Conservation (phyloP, 1,140 invertebrate species). For the Brachionus paranguensis region DNA sequence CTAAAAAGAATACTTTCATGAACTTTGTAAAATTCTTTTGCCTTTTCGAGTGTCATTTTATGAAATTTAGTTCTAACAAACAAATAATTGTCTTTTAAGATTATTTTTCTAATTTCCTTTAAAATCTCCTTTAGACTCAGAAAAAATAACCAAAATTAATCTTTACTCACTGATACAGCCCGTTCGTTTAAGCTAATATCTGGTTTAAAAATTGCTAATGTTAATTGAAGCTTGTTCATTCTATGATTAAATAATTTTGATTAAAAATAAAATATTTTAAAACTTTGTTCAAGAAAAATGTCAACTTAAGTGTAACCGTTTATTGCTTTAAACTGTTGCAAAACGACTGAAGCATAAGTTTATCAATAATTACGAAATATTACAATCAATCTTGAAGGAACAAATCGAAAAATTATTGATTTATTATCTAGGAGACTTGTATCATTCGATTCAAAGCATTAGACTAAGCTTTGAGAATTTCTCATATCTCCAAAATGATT, state of each 20-base stretch:
- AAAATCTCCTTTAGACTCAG: not conserved
- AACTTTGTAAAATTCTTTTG: slow-evolving; percentile 72
- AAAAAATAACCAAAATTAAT: slow-evolving; percentile 11
- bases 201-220: slow-evolving; percentile 51
- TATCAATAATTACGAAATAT: not conserved
- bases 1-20: slow-evolving; percentile 60
- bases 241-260: not conserved
- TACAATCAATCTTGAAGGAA: not conserved
- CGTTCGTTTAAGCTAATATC: slow-evolving; percentile 46
- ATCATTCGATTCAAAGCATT: slow-evolving; percentile 39
- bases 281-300: not conserved
- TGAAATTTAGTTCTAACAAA: slow-evolving; percentile 66
- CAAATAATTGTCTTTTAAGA: slow-evolving; percentile 68
- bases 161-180: slow-evolving; percentile 45
- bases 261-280: not conserved
- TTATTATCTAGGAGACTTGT: slow-evolving; percentile 36
- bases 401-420: not conserved
- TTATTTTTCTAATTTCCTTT: slow-evolving; percentile 61
- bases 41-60: slow-evolving; percentile 62
- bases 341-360: slow-evolving; percentile 38
- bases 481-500: slow-evolving; percentile 31
- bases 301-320: slow-evolving; percentile 39
- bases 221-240: slow-evolving; percentile 45
- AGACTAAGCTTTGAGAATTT: slow-evolving; percentile 38
- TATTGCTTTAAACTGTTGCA: slow-evolving; percentile 7